These are phyloP conservation scores for Leptosomus discolor DNA, from an alignment of 2,113 vertebrate genomes.

Conservation along the genomic window DNA sequence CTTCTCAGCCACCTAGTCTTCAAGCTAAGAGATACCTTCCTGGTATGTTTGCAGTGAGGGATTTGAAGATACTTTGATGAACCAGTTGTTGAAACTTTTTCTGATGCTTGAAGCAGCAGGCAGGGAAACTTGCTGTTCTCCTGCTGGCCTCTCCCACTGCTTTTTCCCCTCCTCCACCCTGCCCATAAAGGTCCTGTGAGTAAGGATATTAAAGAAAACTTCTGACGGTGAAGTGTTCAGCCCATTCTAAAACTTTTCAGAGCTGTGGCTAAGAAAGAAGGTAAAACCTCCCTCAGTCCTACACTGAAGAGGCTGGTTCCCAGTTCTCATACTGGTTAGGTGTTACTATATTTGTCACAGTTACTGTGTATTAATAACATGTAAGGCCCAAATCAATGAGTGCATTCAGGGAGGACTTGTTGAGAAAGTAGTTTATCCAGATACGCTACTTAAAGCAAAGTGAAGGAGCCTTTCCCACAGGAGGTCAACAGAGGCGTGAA, in stretches of 20 bases:
- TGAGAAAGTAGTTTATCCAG: background rate
- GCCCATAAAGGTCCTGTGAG: background rate
- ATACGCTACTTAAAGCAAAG: background rate
- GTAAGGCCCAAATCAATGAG: background rate
- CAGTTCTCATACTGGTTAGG: background rate
- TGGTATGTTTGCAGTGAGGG: background rate
- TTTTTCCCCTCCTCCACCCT: background rate
- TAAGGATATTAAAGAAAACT: background rate
- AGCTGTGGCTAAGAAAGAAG: background rate
- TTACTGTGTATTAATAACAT: background rate
- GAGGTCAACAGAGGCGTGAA: background rate
- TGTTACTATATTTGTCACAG: background rate
- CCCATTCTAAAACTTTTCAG: background rate
- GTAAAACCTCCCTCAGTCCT: background rate
- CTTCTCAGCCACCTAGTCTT: background rate
- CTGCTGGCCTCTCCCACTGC: background rate
- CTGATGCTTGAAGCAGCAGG: background rate
- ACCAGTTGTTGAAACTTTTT: accelerated
- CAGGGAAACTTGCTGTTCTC: background rate
- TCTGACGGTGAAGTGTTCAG: background rate
- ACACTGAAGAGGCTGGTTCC: background rate
- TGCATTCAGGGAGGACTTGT: background rate
- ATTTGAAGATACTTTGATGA: background rate
- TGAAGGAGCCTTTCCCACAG: background rate
- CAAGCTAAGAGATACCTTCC: background rate